Base-by-base conservation (phyloP, 2,797 vertebrate species). In the Girardinus metallicus region DNA sequence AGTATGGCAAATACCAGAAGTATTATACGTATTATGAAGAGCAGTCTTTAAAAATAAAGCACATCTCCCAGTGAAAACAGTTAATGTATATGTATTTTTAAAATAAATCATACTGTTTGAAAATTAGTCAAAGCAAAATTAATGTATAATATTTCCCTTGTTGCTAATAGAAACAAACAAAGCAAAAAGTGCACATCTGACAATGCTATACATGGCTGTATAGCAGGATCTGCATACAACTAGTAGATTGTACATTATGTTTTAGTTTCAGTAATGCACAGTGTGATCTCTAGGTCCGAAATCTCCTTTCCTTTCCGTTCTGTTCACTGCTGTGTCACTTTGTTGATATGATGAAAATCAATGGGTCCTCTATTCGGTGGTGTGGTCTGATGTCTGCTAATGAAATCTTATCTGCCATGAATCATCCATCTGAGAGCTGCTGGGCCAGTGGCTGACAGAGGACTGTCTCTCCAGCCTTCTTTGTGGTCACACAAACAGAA, bases 371-470 rank as follows among this genome's bases (percentile, higher is more conserved):
- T 93, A 93, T 94, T 92, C 88, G 87, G 80, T 88, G 87, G 81
- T 85, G 64, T 68, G 86, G 80, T 79, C 85, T 87, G 85, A 91
- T 83, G 91, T 87, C 89, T 86, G 79, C 89, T 92, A 93, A 94
- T 91, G 93, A 96, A 96, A 95, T 91, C 86, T 86, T 93, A 96
- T 94, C 92, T 90, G 90, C 83, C 62, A 75, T 93, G 95, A 96
- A 80, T 95, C 94, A 95, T 89, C 89, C 88, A 86, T 92, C 90
- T 87, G 89, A 92, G 83, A 79, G 85, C 82, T 82, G 75, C 86
- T 77, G 83, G 81, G 87, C 88, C 89, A 88, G 81, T 62, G 77
- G 79, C 71, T 29, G 66, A 66, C 84, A 85, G 73, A 73, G 74
- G 26, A 66, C 31, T 18, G 2, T 79, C 77, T 85, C 83, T 79